Percentiles rank a stretch among this genome's conserved stretches.
phyloP scores from a whole-genome alignment of 2,797 vertebrate species.

The Manis javanica region DNA sequence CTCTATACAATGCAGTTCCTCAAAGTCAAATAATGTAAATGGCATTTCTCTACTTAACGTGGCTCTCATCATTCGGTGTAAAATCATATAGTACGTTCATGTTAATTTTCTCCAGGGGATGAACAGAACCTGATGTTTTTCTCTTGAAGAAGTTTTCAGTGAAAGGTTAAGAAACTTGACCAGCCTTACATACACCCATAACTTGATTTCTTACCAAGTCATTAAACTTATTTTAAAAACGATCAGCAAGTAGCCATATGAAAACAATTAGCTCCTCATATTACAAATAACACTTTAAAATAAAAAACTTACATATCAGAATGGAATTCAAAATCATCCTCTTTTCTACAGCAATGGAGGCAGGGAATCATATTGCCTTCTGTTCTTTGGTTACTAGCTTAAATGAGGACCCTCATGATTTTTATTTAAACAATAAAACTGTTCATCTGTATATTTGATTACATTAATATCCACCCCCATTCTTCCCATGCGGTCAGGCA shows the following conservation, averaged over 20 bases:
- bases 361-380: not conserved
- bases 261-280: not conserved
- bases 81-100: not conserved
- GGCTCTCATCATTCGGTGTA: not conserved
- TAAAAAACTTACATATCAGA: not conserved
- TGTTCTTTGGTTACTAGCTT: not conserved
- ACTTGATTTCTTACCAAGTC: not conserved
- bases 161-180: not conserved
- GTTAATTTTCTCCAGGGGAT: not conserved
- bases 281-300: not conserved
- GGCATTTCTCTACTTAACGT: not conserved
- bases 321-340: not conserved
- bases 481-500: not conserved
- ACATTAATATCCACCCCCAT: constrained; percentile 10
- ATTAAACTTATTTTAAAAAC: constrained; percentile 5
- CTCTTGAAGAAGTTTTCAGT: constrained; percentile 8
- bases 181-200: not conserved
- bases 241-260: not conserved
- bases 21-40: constrained; percentile 10
- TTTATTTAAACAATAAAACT: not conserved
- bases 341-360: not conserved
- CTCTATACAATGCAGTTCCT: not conserved
- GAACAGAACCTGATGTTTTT: not conserved
- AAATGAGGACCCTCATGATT: not conserved
- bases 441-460: not conserved